phyloP scores from a whole-genome alignment of 2,113 vertebrate genomes.

The Marmota flaviventris region DNA sequence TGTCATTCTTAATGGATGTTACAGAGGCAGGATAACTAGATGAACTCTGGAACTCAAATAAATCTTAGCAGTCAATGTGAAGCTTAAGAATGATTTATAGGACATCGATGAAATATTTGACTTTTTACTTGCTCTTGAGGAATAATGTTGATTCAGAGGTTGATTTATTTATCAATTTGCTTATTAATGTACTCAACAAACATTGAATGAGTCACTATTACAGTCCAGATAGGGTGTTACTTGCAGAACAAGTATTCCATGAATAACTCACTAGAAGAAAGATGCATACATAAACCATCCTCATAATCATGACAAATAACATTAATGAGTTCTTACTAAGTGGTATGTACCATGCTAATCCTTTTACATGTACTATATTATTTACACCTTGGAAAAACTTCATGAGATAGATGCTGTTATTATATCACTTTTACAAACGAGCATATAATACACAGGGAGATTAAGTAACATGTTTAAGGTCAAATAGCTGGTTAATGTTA shows the following conservation, averaged over 20 bases:
- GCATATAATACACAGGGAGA: background rate
- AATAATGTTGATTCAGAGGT: background rate
- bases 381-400: background rate
- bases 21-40: background rate
- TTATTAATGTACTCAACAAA: background rate
- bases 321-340: background rate
- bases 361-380: conserved; percentile 13
- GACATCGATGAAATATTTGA: background rate
- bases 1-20: background rate
- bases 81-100: background rate
- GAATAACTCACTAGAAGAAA: background rate
- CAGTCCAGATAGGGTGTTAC: background rate
- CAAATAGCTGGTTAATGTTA: background rate
- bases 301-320: background rate
- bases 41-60: background rate
- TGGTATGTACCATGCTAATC: background rate
- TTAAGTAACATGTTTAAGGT: background rate
- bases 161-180: background rate
- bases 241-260: background rate
- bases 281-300: background rate
- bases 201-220: background rate
- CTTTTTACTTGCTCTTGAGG: background rate
- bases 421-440: conserved; percentile 4
- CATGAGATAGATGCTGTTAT: background rate
- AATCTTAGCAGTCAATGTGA: background rate